Percentiles rank a stretch among this genome's conserved stretches.
These are phyloP conservation scores for Smittia sp. DNA, from an alignment of 2,888 invertebrate genomes.

Conservation along the genomic window DNA sequence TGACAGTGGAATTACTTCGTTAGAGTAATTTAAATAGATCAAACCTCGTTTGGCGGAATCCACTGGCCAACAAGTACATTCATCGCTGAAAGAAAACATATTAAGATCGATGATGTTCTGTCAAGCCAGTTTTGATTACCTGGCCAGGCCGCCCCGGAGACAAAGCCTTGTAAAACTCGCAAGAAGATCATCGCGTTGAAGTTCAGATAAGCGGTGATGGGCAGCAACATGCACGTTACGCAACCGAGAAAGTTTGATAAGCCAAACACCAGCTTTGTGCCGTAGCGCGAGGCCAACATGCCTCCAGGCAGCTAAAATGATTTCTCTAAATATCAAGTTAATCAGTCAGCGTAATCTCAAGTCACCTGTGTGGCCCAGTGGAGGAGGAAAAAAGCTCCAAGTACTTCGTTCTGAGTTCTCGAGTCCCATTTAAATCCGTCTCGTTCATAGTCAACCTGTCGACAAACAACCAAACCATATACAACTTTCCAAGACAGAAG, in stretches of 20 bases:
- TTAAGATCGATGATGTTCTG: not conserved
- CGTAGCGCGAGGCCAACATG: slow-evolving; percentile 64
- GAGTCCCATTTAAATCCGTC: slow-evolving; percentile 62
- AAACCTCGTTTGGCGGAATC: slow-evolving; percentile 74
- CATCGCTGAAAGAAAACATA: slow-evolving; percentile 24
- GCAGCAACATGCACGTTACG: slow-evolving; percentile 64
- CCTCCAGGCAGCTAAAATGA: slow-evolving; percentile 55
- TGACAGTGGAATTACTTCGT: not conserved
- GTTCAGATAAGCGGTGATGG: slow-evolving; percentile 61
- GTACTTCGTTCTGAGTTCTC: slow-evolving; percentile 59
- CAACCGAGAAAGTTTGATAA: slow-evolving; percentile 63
- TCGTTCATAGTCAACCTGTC: slow-evolving; percentile 43
- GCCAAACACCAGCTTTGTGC: slow-evolving; percentile 70
- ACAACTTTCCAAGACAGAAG: not conserved
- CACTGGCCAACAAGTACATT: slow-evolving; percentile 57
- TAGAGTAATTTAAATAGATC: slow-evolving; percentile 43
- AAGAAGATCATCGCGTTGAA: slow-evolving; percentile 59
- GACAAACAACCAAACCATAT: not conserved
- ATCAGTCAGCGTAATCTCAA: not conserved
- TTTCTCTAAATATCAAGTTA: not conserved
- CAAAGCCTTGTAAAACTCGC: slow-evolving; percentile 66
- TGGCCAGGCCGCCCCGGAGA: slow-evolving; percentile 53
- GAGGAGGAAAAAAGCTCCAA: slow-evolving; percentile 71
- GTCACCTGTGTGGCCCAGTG: slow-evolving; percentile 64
- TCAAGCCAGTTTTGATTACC: not conserved